A percentile compares a stretch with the other conserved stretches of the same genome.
Evolutionary conservation across 1,140 invertebrate species (phyloP).

Genomic region (Hylaeus volcanicus): DNA sequence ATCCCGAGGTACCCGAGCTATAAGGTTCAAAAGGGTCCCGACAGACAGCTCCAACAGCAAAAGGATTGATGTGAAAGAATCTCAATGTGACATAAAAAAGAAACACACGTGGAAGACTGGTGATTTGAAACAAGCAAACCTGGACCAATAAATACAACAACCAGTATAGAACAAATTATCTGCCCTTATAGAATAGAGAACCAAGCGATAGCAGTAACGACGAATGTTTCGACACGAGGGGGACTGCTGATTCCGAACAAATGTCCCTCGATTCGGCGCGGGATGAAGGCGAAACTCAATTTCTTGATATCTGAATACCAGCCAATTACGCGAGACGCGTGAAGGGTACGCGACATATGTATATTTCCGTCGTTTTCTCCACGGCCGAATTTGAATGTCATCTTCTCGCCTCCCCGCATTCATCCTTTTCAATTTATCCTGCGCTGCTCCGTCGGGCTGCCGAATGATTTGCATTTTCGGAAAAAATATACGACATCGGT

Average conservation of each 20-base stretch:
- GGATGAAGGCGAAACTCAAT: slow-evolving; percentile 73
- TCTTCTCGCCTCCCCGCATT: slow-evolving; percentile 55
- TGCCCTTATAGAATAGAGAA: too few species aligned
- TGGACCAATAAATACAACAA: too few species aligned
- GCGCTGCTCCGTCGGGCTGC: slow-evolving; percentile 24
- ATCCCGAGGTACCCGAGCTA: too few species aligned
- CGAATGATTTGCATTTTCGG: slow-evolving; percentile 75
- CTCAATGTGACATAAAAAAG: too few species aligned
- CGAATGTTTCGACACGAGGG: slow-evolving; percentile 7
- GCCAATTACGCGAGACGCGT: slow-evolving; percentile 74
- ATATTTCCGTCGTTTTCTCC: slow-evolving; percentile 76
- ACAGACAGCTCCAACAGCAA: too few species aligned
- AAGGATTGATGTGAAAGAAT: too few species aligned
- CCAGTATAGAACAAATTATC: too few species aligned
- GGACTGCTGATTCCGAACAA: slow-evolving; percentile 35
- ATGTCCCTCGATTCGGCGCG: slow-evolving; percentile 29
- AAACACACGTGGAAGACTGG: too few species aligned
- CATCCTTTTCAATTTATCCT: slow-evolving; percentile 75
- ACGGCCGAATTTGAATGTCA: slow-evolving; percentile 75
- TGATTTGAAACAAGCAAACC: too few species aligned
- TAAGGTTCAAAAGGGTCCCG: too few species aligned
- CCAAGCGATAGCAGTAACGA: neutral
- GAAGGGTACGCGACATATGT: slow-evolving; percentile 64
- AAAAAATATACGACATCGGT: slow-evolving; percentile 58
- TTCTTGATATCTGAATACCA: slow-evolving; percentile 75